Conservation (phyloP, 30 jellyfish, hydroid and myxozoan genomes). For the Rhopilema esculentum region DNA sequence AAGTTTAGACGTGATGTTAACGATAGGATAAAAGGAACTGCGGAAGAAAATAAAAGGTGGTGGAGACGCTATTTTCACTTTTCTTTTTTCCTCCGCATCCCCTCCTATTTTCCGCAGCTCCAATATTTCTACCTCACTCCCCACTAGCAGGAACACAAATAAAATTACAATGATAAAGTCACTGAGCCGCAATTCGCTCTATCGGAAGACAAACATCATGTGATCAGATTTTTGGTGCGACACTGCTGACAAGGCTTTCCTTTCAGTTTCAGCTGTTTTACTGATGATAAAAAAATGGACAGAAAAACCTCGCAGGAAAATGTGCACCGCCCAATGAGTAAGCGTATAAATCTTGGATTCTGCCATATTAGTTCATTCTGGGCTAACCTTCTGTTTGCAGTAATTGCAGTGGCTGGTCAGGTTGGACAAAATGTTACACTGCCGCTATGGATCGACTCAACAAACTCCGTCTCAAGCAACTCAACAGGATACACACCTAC, state of each 20-base stretch:
- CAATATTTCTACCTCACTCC: no score
- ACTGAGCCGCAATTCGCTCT: no score
- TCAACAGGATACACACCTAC: conserved; percentile 9
- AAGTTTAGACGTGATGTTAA: no score
- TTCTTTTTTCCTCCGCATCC: no score
- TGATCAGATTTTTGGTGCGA: no score
- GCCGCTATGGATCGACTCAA: conserved; percentile 51
- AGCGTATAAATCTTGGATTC: conserved; percentile 22
- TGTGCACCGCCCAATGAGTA: background rate
- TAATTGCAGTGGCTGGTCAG: conserved; percentile 24
- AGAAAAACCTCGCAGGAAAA: background rate
- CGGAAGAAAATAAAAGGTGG: no score
- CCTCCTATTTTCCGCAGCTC: no score
- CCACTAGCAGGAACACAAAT: no score
- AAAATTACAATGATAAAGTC: no score
- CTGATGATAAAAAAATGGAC: background rate
- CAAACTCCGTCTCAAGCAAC: background rate
- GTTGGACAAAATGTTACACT: conserved; percentile 45
- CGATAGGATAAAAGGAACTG: no score
- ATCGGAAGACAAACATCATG: no score
- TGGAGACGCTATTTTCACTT: no score
- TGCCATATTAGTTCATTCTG: conserved; percentile 2
- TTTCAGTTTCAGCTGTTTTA: background rate
- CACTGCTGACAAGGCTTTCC: background rate
- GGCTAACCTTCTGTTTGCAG: conserved; percentile 48